These are phyloP conservation scores for Diorhabda carinulata DNA, from an alignment of 1,140 invertebrate genomes.

Conservation along the genomic window DNA sequence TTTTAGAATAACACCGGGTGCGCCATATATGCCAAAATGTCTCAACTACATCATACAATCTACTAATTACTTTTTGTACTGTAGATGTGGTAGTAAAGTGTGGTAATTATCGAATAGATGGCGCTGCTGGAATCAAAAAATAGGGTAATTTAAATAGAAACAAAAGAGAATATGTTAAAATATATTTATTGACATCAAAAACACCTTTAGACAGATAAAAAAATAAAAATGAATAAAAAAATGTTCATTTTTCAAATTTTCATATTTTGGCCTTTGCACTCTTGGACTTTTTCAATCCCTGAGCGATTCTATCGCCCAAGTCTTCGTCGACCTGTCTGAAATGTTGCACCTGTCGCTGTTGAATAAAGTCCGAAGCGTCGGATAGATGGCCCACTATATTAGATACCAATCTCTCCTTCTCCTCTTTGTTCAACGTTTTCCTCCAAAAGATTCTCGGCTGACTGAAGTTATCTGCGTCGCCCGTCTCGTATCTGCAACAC, in stretches of 20 bases:
- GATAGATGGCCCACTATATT: slow-evolving; percentile 80
- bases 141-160: no score
- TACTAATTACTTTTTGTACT: no score
- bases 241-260: slow-evolving; percentile 3
- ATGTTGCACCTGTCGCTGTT: slow-evolving; percentile 76
- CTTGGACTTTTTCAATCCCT: slow-evolving; percentile 50
- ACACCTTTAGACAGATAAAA: no score
- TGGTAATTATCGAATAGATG: no score
- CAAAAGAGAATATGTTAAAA: no score
- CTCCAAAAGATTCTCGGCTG: slow-evolving; percentile 81
- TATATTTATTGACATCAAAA: no score
- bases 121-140: no score
- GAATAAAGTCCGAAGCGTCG: slow-evolving; percentile 79
- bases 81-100: no score
- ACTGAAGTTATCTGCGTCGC: slow-evolving; percentile 85
- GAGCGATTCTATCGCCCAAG: slow-evolving; percentile 62
- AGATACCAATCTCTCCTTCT: slow-evolving; percentile 65
- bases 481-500: slow-evolving; percentile 61
- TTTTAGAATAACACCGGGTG: no score
- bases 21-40: no score
- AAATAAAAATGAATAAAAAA: background rate
- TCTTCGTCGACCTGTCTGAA: slow-evolving; percentile 66
- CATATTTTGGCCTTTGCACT: slow-evolving; percentile 40
- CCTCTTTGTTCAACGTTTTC: slow-evolving; percentile 70
- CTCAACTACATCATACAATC: no score